A percentile compares a stretch with the other conserved stretches of the same genome.
phyloP scores from a whole-genome alignment of 2,888 invertebrate species.

The Dasysyrphus albostriatus region DNA sequence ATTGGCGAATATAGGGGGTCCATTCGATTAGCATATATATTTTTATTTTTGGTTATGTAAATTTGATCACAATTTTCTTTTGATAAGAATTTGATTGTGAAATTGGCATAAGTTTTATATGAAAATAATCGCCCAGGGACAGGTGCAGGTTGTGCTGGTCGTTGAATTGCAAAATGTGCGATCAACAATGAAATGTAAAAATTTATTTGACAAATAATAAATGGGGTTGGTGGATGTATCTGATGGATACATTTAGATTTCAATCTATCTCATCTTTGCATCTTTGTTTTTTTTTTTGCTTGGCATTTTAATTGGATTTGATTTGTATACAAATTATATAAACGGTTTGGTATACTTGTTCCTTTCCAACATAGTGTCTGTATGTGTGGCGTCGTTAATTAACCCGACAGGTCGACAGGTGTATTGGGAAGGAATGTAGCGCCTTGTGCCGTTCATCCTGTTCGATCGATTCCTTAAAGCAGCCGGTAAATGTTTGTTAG shows the following conservation, averaged over 20 bases:
- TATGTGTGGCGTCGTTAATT: slow-evolving; percentile 68
- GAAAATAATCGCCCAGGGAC: slow-evolving; percentile 68
- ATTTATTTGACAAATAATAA: slow-evolving; percentile 76
- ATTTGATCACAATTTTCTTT: slow-evolving; percentile 62
- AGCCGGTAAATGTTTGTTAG: slow-evolving; percentile 65
- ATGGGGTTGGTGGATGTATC: slow-evolving; percentile 25
- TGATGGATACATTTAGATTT: slow-evolving; percentile 46
- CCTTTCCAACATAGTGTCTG: too few species aligned
- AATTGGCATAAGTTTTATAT: slow-evolving; percentile 75
- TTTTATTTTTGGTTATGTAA: slow-evolving; percentile 54
- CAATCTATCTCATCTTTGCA: slow-evolving; percentile 35
- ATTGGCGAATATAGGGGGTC: slow-evolving; percentile 23
- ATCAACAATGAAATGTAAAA: slow-evolving; percentile 56
- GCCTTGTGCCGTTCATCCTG: slow-evolving; percentile 34
- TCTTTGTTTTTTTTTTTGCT: slow-evolving; percentile 27
- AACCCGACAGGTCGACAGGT: slow-evolving; percentile 75
- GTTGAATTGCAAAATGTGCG: slow-evolving; percentile 28
- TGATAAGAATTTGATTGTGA: slow-evolving; percentile 75
- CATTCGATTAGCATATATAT: slow-evolving; percentile 46
- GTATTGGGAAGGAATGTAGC: slow-evolving; percentile 48
- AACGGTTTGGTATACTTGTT: slow-evolving; percentile 23
- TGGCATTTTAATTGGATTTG: slow-evolving; percentile 75
- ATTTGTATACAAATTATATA: slow-evolving; percentile 70
- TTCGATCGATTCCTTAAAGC: slow-evolving; percentile 52
- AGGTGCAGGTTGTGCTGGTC: slow-evolving; percentile 37